Percentiles rank a stretch among this genome's conserved stretches.
phyloP scores from a whole-genome alignment of 2,113 vertebrate species.

The Holacanthus passer region DNA sequence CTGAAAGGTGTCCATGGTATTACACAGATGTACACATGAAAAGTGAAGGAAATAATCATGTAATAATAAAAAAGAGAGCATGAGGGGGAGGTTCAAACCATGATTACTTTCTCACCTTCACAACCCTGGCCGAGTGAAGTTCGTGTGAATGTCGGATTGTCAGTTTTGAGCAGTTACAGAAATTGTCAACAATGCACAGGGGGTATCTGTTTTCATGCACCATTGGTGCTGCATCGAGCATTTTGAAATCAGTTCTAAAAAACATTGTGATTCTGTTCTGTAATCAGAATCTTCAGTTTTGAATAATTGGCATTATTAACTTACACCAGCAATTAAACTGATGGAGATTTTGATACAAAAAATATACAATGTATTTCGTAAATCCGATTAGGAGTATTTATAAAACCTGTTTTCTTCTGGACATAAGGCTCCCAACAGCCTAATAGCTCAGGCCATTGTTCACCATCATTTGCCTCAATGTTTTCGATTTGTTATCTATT shows the following conservation, averaged over 20 bases:
- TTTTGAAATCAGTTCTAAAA: background rate
- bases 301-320: background rate
- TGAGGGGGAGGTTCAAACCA: too few species aligned
- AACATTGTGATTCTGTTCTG: too few species aligned
- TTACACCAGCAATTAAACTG: background rate
- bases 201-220: background rate
- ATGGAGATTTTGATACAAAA: background rate
- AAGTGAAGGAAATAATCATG: background rate
- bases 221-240: too few species aligned
- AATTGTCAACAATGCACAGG: background rate
- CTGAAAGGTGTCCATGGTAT: background rate
- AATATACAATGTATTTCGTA: background rate
- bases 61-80: background rate
- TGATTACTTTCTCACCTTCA: background rate
- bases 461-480: background rate
- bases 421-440: background rate
- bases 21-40: background rate
- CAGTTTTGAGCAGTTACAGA: background rate
- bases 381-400: background rate
- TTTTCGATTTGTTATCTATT: background rate
- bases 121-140: background rate
- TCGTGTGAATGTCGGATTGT: background rate
- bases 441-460: conserved; percentile 1
- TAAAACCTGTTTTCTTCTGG: background rate
- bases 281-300: background rate